These are phyloP conservation scores for Caenorhabditis inopinata DNA, from an alignment of 1,140 invertebrate species.

Conservation along the genomic window DNA sequence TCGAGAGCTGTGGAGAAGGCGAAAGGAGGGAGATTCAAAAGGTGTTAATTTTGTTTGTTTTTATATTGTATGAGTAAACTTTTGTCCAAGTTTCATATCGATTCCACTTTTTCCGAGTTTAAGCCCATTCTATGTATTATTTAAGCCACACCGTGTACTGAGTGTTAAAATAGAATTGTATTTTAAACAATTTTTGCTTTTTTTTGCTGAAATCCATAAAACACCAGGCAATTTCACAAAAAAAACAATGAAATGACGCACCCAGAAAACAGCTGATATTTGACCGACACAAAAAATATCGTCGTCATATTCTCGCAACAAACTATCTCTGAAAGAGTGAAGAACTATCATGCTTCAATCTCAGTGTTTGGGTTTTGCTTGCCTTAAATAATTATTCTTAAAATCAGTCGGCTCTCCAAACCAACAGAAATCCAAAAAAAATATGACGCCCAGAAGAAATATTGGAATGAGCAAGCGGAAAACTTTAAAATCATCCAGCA, in stretches of 20 bases:
- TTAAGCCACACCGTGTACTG: too few species aligned
- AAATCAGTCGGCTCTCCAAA: background rate
- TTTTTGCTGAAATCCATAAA: too few species aligned
- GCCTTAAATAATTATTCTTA: background rate
- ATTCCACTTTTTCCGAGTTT: too few species aligned
- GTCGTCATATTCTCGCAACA: background rate
- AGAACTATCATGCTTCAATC: background rate
- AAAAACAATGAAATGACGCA: too few species aligned
- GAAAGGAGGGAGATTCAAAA: too few species aligned
- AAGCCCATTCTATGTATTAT: too few species aligned
- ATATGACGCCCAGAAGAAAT: background rate
- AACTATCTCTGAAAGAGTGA: background rate
- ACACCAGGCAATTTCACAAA: background rate
- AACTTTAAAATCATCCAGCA: background rate
- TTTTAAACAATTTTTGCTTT: too few species aligned
- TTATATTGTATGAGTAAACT: too few species aligned
- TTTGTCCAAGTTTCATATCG: too few species aligned
- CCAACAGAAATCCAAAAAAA: background rate
- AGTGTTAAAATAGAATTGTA: too few species aligned
- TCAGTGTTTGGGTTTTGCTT: background rate
- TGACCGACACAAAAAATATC: background rate
- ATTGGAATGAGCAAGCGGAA: background rate
- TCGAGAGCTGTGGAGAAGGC: too few species aligned
- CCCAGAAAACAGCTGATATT: background rate
- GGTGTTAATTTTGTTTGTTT: too few species aligned